Evolutionary conservation across 1,140 invertebrate species (phyloP), one percentile per base, ranked within the genome.

Genomic region (Drosophila cardini): DNA sequence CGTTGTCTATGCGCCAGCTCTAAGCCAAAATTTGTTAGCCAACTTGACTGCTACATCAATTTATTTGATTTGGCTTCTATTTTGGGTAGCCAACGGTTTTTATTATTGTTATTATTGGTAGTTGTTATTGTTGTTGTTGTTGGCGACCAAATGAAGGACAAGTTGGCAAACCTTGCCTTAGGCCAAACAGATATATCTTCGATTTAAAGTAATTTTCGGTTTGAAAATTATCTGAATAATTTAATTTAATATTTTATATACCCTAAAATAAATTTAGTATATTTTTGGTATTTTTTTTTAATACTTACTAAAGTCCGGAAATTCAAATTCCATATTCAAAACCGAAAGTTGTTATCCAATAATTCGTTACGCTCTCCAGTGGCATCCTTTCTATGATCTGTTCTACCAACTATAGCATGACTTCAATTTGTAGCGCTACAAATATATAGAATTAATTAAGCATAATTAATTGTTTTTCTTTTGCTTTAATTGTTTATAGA

Each of bases 281-380:
- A n/a, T n/a, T n/a, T n/a, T n/a, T n/a, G n/a, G n/a, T n/a, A n/a
- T n/a, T n/a, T n/a, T 8, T 4, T 4, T 15, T n/a, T 7, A 11
- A 52, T 80, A 87, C 83, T 87, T 72, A 86, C 83, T 74, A 72
- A 86, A 81, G 60, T 79, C 83, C 58, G 78, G 75, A 69, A 87
- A 83, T 71, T 82, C 79, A 77, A 91, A 90, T 72, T 91, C 91
- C 90, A 91, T 91, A 74, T 84, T 91, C 76, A 77, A 77, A 67
- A 64, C 76, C 71, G 46, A 64, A 43, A 60, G 60, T 55, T 21
- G 57, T 70, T 74, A 53, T 74, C 57, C 60, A 60, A 53, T 43
- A 71, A 64, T n/a, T 13, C 32, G 13, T 73, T 73, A 7, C 36
- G 73, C 84, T 76, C 65, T 76, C 65, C 55, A 71, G 50, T 69